phyloP scores from a whole-genome alignment of 2,888 invertebrate species.

The Cheilosia variabilis region DNA sequence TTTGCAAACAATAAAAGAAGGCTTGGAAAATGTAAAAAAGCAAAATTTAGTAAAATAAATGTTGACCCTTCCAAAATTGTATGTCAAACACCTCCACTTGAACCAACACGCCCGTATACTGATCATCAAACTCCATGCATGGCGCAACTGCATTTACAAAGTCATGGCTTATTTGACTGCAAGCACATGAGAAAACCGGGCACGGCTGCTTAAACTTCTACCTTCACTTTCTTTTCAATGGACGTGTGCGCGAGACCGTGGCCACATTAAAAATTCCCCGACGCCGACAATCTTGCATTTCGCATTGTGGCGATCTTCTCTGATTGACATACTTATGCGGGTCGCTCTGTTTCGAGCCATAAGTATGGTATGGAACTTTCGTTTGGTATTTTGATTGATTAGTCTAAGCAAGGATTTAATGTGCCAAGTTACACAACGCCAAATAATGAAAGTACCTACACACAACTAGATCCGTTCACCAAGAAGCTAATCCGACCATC shows the following conservation, averaged over 20 bases:
- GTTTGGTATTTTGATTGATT: neutral
- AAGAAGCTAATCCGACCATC: neutral
- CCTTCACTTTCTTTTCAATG: conserved; percentile 55
- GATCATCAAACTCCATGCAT: neutral
- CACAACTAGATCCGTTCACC: conserved; percentile 44
- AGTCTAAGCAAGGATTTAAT: neutral
- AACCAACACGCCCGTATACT: neutral
- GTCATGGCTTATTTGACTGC: conserved; percentile 32
- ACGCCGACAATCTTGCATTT: conserved; percentile 13
- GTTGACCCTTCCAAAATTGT: too few species aligned
- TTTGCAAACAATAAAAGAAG: too few species aligned
- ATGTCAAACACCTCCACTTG: neutral
- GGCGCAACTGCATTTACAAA: conserved; percentile 23
- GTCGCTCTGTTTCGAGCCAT: neutral
- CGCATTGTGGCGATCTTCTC: conserved; percentile 39
- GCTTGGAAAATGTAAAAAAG: too few species aligned
- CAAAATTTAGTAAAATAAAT: too few species aligned
- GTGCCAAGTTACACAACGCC: neutral
- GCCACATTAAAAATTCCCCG: conserved; percentile 22
- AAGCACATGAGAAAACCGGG: conserved; percentile 14
- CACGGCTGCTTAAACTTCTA: neutral
- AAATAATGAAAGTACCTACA: neutral
- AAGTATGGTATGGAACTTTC: neutral
- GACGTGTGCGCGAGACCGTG: conserved; percentile 14
- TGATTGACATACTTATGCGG: conserved; percentile 52